A percentile compares a stretch with the other conserved stretches of the same genome.
Evolutionary conservation across 2,888 invertebrate genomes (phyloP).

Genomic region (Linnaemya vulpina): DNA sequence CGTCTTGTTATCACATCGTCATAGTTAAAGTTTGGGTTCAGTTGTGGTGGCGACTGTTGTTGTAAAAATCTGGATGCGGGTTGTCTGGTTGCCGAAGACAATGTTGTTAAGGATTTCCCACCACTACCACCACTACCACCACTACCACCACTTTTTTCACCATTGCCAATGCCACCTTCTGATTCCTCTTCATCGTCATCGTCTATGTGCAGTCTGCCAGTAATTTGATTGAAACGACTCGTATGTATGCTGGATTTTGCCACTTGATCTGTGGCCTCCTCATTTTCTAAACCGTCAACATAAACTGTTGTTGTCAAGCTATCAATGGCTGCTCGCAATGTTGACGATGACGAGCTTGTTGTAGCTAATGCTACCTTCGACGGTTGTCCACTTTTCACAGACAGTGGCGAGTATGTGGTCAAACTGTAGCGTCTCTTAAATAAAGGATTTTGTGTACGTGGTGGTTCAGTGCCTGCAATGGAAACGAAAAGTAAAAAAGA

Average conservation of each 20-base stretch:
- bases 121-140: not conserved
- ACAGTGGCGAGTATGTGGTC: constrained; percentile 75
- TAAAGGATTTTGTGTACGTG: constrained; percentile 81
- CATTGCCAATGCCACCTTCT: not conserved
- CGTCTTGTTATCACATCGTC: constrained; percentile 75
- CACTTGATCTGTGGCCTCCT: constrained; percentile 79
- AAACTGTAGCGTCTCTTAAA: constrained; percentile 83
- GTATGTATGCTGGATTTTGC: constrained; percentile 82
- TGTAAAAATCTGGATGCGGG: constrained; percentile 54
- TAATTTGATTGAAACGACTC: constrained; percentile 80
- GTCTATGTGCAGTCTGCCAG: constrained; percentile 70
- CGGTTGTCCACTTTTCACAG: constrained; percentile 46
- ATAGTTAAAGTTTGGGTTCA: constrained; percentile 64
- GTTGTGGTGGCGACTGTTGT: constrained; percentile 70
- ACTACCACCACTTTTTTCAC: constrained; percentile 57
- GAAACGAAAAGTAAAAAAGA: constrained; percentile 9
- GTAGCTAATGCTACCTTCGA: constrained; percentile 44
- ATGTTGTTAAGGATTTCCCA: constrained; percentile 74
- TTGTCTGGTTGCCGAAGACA: constrained; percentile 68
- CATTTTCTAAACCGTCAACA: constrained; percentile 74
- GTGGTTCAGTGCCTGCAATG: constrained; percentile 80
- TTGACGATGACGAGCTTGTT: constrained; percentile 43
- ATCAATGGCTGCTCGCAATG: constrained; percentile 64
- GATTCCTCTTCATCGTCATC: constrained; percentile 69
- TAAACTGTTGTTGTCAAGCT: constrained; percentile 74